These are phyloP conservation scores for Drosophila sturtevanti DNA, from an alignment of 1,140 invertebrate genomes.

Conservation along the genomic window DNA sequence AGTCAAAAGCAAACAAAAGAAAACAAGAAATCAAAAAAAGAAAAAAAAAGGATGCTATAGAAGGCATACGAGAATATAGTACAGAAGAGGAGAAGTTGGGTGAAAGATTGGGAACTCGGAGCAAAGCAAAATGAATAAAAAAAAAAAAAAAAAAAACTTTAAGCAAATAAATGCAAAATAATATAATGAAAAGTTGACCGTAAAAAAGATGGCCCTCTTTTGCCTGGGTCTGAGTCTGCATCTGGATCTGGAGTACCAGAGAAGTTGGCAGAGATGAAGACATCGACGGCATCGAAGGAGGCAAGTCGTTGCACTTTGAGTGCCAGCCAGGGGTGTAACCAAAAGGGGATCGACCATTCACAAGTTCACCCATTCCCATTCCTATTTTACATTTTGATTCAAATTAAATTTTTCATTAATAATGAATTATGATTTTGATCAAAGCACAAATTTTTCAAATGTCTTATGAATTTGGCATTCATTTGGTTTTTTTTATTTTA, in stretches of 20 bases:
- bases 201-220: conserved; percentile 41
- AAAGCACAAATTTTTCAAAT: too few species aligned
- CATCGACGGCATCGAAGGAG: neutral
- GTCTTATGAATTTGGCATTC: too few species aligned
- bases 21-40: conserved; percentile 47
- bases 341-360: too few species aligned
- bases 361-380: too few species aligned
- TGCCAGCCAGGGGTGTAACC: conserved; percentile 1
- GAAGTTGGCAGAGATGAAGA: conserved; percentile 10
- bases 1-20: conserved; percentile 46
- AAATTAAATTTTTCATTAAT: too few species aligned
- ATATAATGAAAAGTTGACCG: conserved; percentile 75
- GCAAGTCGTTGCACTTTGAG: conserved; percentile 55
- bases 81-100: neutral
- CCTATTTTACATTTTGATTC: too few species aligned
- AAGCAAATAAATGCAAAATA: conserved; percentile 77
- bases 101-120: neutral
- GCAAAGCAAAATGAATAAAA: conserved; percentile 34
- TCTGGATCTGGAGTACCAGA: neutral
- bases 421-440: too few species aligned
- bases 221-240: neutral
- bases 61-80: neutral
- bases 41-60: neutral
- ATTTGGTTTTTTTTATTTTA: too few species aligned
- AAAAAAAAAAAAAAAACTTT: conserved; percentile 52